Evolutionary conservation across 2,797 vertebrate species (phyloP), one percentile per base, ranked within the genome.

Genomic region (Sebastes baramenuke): DNA sequence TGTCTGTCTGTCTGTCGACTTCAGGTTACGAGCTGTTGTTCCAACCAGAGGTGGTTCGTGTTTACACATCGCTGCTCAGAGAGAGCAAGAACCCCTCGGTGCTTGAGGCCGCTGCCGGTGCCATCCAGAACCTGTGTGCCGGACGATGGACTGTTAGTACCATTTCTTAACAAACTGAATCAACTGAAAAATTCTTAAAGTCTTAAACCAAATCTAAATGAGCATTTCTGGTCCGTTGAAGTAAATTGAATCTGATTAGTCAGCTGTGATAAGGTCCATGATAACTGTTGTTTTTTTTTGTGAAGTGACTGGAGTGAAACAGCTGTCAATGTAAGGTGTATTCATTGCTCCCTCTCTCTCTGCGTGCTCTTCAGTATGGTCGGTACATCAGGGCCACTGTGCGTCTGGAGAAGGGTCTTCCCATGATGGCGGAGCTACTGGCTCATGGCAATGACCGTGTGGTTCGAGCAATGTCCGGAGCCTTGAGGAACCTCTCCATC

Each of bases 121-220:
- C 99, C 54, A 95, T 99, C 79, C 98, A 99, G 95, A 99, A 99
- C 89, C 94, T 99, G 74, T 99, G 98, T 24, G 98, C 98, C 1
- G 99, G 99, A 65, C 95, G 97, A 69, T 99, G 99, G 98, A 98
- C 95, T 1, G 99, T 99, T 79, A 97, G 95, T 95, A 66, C 9
- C 4, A 1, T 29, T 60, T 52, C 20, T 75, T 20, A 30, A 34
- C 9, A 14, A 14, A 42, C 5, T 66, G 16, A 36, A 32, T 30
- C 8, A 24, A 24, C 25, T 32, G 6, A 49, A 8, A 10, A 3
- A 16, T 10, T 49, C 18, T 29, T 8, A 7, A 49, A n/a, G 16
- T 66, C 24, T 66, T 25, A 62, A 27, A 61, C 52, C 12, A 30
- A 49, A 66, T 52, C 32, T 46, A 52, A 49, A 55, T 36, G 16